Percentiles rank a stretch among this genome's conserved stretches.
Evolutionary conservation across 1,140 invertebrate genomes (phyloP).

Genomic region (Ptiloglossa arizonensis): DNA sequence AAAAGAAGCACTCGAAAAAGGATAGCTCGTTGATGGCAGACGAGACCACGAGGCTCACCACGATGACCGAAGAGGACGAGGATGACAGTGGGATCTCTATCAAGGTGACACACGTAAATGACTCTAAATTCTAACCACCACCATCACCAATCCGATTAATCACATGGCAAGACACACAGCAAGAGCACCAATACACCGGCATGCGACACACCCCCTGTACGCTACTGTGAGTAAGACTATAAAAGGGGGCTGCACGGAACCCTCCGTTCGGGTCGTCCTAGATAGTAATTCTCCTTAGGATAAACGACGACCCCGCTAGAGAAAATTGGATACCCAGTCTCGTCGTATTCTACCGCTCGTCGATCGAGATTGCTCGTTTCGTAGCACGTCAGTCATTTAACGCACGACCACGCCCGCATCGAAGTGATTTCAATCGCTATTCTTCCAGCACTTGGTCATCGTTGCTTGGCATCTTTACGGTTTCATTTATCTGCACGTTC

Average conservation of each 20-base stretch:
- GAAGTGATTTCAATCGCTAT: too few species aligned
- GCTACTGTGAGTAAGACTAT: constrained; percentile 76
- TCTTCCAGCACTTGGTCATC: too few species aligned
- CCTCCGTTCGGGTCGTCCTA: constrained; percentile 42
- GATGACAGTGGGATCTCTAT: constrained; percentile 84
- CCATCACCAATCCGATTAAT: constrained; percentile 62
- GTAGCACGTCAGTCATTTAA: too few species aligned
- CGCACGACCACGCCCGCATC: too few species aligned
- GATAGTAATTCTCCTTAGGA: constrained; percentile 29
- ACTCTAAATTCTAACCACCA: constrained; percentile 79
- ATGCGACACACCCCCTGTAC: constrained; percentile 76
- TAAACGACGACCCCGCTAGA: constrained; percentile 26
- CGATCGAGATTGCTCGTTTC: too few species aligned
- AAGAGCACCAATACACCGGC: constrained; percentile 78
- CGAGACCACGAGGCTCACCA: constrained; percentile 78
- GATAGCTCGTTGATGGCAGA: constrained; percentile 71
- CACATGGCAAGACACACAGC: constrained; percentile 73
- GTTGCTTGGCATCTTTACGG: too few species aligned
- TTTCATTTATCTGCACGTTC: background rate
- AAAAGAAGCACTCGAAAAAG: constrained; percentile 77
- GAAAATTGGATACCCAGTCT: background rate
- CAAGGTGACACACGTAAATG: constrained; percentile 82
- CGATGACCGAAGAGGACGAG: constrained; percentile 82
- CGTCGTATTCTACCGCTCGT: background rate
- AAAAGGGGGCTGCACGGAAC: constrained; percentile 54